A percentile compares a stretch with the other conserved stretches of the same genome.
These are phyloP conservation scores for Cetonia aurata DNA, from an alignment of 2,888 invertebrate species.

Conservation along the genomic window DNA sequence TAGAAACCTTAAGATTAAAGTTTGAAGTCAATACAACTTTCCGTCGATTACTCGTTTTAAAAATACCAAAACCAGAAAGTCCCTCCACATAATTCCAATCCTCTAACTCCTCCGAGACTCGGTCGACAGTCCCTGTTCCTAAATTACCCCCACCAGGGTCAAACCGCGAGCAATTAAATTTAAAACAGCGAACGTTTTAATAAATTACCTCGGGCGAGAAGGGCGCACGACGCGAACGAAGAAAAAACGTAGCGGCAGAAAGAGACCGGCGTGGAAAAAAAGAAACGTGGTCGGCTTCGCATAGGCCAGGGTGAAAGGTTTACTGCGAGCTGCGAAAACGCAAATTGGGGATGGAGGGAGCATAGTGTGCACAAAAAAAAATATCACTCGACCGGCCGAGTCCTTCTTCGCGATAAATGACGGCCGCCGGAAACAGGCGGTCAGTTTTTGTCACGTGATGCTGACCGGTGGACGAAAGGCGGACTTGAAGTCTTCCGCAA, in stretches of 20 bases:
- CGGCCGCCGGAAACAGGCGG: slow-evolving; percentile 4
- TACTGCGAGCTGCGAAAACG: too few species aligned
- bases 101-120: too few species aligned
- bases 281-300: slow-evolving; percentile 21
- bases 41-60: too few species aligned
- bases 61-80: too few species aligned
- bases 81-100: too few species aligned
- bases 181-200: slow-evolving; percentile 38
- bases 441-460: slow-evolving; percentile 24
- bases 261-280: neutral
- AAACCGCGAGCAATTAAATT: slow-evolving; percentile 37
- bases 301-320: neutral
- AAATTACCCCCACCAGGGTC: neutral
- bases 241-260: neutral
- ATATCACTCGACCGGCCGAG: neutral
- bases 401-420: slow-evolving; percentile 35
- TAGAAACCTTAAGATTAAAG: too few species aligned
- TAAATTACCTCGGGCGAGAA: slow-evolving; percentile 20
- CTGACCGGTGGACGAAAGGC: neutral
- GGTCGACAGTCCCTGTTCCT: too few species aligned
- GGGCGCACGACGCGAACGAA: neutral
- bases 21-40: too few species aligned
- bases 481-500: slow-evolving; percentile 1
- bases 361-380: slow-evolving; percentile 29
- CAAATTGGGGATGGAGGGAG: too few species aligned